Percentiles rank a stretch among this genome's conserved stretches.
Evolutionary conservation across 2,888 invertebrate genomes (phyloP).

Genomic region (Epirrhoe alternata): DNA sequence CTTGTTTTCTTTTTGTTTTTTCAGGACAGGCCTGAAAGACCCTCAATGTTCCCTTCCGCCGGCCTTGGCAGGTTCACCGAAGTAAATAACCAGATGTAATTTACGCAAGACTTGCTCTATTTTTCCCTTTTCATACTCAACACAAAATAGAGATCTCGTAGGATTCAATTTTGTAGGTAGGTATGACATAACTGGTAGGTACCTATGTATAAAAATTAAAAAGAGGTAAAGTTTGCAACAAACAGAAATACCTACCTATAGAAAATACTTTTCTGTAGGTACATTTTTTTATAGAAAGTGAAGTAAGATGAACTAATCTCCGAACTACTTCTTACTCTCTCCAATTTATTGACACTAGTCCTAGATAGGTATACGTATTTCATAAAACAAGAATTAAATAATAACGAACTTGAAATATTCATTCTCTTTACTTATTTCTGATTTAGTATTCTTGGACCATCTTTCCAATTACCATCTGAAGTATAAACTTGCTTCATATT

Average conservation of each 20-base stretch:
- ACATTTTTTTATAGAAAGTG: too few species aligned
- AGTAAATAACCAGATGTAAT: constrained; percentile 39
- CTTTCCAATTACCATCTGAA: constrained; percentile 28
- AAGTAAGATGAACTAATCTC: too few species aligned
- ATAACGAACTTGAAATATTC: too few species aligned
- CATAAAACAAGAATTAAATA: too few species aligned
- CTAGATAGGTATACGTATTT: too few species aligned
- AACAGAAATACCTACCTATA: too few species aligned
- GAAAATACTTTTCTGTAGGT: too few species aligned
- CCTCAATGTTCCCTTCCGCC: background rate
- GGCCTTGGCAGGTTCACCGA: constrained; percentile 27
- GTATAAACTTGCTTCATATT: constrained; percentile 32
- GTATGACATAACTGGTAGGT: background rate
- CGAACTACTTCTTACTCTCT: too few species aligned
- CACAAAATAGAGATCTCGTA: constrained; percentile 4
- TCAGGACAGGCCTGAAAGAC: background rate
- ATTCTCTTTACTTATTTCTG: background rate
- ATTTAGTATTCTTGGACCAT: background rate
- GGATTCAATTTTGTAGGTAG: background rate
- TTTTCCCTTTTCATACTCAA: constrained; percentile 17
- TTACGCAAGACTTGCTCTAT: constrained; percentile 27
- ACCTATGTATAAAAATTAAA: too few species aligned
- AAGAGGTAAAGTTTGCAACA: too few species aligned
- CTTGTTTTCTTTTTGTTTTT: too few species aligned
- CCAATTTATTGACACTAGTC: too few species aligned